A percentile compares a stretch with the other conserved stretches of the same genome.
These are phyloP conservation scores for Caenorhabditis japonica DNA, from an alignment of 2,888 invertebrate genomes.

Conservation along the genomic window DNA sequence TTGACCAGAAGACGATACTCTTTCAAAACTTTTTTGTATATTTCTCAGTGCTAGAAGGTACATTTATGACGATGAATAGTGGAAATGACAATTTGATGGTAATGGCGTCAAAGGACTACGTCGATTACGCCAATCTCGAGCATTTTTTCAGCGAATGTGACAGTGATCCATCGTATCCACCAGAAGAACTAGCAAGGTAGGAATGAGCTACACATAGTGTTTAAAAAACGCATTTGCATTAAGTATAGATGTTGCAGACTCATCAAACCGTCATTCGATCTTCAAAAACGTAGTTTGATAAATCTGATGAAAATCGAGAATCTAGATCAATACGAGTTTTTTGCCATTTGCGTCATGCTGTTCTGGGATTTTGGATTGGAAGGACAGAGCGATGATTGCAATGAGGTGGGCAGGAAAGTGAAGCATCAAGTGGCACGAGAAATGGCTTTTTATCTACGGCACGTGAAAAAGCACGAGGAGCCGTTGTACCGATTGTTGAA, in stretches of 20 bases:
- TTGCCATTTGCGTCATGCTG: conserved; percentile 39
- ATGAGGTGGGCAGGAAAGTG: conserved; percentile 34
- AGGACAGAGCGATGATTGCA: conserved; percentile 46
- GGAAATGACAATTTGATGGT: conserved; percentile 21
- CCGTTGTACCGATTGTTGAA: conserved; percentile 37
- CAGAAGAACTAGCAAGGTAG: conserved; percentile 40
- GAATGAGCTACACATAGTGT: background rate
- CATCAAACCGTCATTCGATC: conserved; percentile 49
- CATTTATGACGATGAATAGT: conserved; percentile 22
- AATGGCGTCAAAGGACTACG: conserved; percentile 54
- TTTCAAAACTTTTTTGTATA: conserved; percentile 36
- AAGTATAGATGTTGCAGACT: conserved; percentile 42
- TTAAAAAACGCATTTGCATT: too few species aligned
- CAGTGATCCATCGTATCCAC: conserved; percentile 19
- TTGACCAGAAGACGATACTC: conserved; percentile 28
- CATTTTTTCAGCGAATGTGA: conserved; percentile 41
- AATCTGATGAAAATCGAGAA: conserved; percentile 42
- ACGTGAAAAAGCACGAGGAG: conserved; percentile 48
- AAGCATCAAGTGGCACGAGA: conserved; percentile 46
- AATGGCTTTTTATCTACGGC: conserved; percentile 47
- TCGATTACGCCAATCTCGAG: conserved; percentile 44
- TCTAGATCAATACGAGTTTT: conserved; percentile 52
- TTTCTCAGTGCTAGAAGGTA: conserved; percentile 26
- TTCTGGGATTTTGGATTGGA: conserved; percentile 59
- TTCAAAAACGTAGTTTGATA: conserved; percentile 48